Conservation (phyloP, 2,888 invertebrate genomes). For the Dastarcus helophoroides region DNA sequence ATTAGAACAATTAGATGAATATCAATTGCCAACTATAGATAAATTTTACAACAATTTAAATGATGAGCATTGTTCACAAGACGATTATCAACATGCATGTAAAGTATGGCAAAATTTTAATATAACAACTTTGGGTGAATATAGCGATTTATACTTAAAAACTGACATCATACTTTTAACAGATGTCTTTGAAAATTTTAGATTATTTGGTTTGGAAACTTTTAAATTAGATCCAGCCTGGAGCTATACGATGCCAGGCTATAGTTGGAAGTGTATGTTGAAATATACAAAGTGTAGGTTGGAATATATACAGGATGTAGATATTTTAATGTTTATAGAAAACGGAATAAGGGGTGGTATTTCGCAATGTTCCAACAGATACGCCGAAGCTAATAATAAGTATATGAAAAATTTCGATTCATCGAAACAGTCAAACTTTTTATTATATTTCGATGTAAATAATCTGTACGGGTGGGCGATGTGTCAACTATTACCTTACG, state of each 20-base stretch:
- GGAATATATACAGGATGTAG: no score
- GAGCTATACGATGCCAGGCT: constrained; percentile 1
- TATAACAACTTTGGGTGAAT: constrained; percentile 1
- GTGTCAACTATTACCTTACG: neutral
- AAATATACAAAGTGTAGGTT: neutral
- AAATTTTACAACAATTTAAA: constrained; percentile 1
- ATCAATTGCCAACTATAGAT: neutral
- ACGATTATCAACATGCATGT: constrained; percentile 2
- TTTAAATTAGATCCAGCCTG: neutral
- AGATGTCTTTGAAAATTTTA: constrained; percentile 4
- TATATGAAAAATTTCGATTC: neutral
- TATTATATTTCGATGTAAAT: neutral
- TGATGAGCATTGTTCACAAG: neutral
- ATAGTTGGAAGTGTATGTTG: neutral
- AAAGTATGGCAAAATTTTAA: constrained; percentile 2
- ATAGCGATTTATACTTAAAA: neutral
- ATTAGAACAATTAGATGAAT: neutral
- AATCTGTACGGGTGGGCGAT: neutral
- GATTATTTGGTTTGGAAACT: neutral
- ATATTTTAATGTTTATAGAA: no score
- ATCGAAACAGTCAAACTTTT: neutral
- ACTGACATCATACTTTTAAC: neutral
- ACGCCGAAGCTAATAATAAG: no score
- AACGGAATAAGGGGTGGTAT: no score
- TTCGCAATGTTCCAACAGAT: no score